These are phyloP conservation scores for Zaprionus inermis DNA, from an alignment of 1,140 invertebrate genomes.

Conservation along the genomic window DNA sequence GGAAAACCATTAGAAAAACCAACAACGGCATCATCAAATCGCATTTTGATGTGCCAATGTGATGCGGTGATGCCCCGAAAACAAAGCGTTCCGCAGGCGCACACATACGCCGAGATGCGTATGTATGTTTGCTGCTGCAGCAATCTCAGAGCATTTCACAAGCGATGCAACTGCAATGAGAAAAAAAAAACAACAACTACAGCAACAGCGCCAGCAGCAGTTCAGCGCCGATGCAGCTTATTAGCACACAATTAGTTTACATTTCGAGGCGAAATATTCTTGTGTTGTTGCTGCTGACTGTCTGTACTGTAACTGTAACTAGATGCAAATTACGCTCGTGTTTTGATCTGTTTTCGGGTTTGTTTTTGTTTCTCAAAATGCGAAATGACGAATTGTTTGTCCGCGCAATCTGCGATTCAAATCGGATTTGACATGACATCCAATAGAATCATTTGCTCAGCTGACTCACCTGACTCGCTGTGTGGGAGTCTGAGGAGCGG, in stretches of 20 bases:
- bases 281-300: conserved; percentile 27
- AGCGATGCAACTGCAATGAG: conserved; percentile 22
- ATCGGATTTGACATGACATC: conserved; percentile 35
- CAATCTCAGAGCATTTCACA: conserved; percentile 59
- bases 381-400: conserved; percentile 44
- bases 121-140: conserved; percentile 8
- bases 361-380: conserved; percentile 18
- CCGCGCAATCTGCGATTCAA: conserved; percentile 35
- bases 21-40: conserved; percentile 43
- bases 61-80: conserved; percentile 52
- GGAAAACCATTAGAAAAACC: conserved; percentile 47
- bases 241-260: conserved; percentile 74
- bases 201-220: conserved; percentile 18
- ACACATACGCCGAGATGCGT: not conserved
- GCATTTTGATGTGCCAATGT: conserved; percentile 63
- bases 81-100: conserved; percentile 45
- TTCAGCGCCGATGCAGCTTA: conserved; percentile 51
- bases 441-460: conserved; percentile 21
- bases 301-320: conserved; percentile 33
- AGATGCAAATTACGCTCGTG: conserved; percentile 44
- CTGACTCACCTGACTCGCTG: conserved; percentile 7
- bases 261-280: conserved; percentile 43
- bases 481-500: conserved; percentile 24
- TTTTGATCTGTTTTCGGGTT: conserved; percentile 42
- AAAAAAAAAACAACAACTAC: conserved; percentile 9